phyloP scores from a whole-genome alignment of 2,113 vertebrate genomes.

The Ptilonorhynchus violaceus region DNA sequence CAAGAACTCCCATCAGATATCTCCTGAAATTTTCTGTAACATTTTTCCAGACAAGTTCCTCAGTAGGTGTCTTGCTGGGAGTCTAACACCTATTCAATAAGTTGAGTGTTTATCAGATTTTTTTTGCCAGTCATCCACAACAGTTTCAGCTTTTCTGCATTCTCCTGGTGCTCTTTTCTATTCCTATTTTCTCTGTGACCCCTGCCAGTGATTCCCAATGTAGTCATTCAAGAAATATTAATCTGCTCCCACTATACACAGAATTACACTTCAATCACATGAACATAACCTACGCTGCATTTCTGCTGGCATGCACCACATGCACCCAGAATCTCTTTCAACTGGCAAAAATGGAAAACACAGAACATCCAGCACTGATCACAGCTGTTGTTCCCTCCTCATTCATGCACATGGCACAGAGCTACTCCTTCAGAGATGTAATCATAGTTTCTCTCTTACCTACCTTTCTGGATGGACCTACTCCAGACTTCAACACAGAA shows the following conservation, averaged over 20 bases:
- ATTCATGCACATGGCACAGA: rapidly evolving
- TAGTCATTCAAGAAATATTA: background rate
- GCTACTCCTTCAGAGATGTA: background rate
- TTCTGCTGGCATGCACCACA: background rate
- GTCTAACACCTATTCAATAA: background rate
- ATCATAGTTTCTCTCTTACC: background rate
- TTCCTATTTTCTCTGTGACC: background rate
- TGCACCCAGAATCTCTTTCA: background rate
- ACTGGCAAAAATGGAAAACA: background rate
- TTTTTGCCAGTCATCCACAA: background rate
- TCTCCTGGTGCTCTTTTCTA: background rate
- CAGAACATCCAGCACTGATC: background rate
- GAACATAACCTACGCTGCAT: background rate
- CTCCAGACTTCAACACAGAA: background rate
- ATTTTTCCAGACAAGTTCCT: background rate
- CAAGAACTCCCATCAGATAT: background rate
- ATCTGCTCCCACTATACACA: background rate
- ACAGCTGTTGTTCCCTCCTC: background rate
- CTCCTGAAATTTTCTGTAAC: background rate
- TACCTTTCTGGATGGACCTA: background rate
- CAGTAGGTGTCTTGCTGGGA: background rate
- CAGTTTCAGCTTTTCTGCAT: background rate
- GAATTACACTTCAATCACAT: background rate
- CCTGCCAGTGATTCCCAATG: background rate
- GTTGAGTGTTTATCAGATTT: background rate